Evolutionary conservation across 1,140 invertebrate species (phyloP).

Genomic region (Brachionus manjavacas): DNA sequence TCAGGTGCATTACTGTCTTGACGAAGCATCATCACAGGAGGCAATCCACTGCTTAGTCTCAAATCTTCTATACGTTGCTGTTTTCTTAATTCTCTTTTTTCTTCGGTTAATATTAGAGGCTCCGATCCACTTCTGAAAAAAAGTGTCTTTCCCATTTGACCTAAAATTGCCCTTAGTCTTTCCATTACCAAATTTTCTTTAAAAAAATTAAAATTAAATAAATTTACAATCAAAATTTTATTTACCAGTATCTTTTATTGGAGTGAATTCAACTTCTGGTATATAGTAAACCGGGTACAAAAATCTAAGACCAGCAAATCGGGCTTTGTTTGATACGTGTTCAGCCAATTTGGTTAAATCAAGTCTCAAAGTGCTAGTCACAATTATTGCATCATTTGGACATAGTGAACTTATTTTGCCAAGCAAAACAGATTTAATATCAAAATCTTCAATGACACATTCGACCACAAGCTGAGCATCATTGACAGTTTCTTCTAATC

Average conservation of each 20-base stretch:
- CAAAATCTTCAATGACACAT: conserved; percentile 56
- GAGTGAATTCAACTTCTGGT: conserved; percentile 59
- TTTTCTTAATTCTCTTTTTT: conserved; percentile 57
- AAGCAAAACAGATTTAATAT: conserved; percentile 57
- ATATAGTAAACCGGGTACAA: conserved; percentile 59
- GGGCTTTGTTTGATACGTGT: conserved; percentile 51
- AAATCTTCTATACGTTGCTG: conserved; percentile 50
- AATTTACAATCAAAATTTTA: background rate
- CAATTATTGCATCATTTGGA: conserved; percentile 52
- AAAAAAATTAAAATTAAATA: background rate
- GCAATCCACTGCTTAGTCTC: conserved; percentile 45
- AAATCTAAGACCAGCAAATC: conserved; percentile 57
- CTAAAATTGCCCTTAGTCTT: conserved; percentile 55
- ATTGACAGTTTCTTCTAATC: conserved; percentile 58
- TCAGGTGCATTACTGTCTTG: conserved; percentile 7
- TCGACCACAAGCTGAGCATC: conserved; percentile 60
- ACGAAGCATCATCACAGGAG: background rate
- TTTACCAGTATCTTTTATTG: conserved; percentile 51
- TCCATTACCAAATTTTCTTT: conserved; percentile 34
- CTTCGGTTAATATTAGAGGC: conserved; percentile 57
- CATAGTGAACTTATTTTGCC: conserved; percentile 55
- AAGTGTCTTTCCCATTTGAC: conserved; percentile 59
- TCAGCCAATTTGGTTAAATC: conserved; percentile 53
- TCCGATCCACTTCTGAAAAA: conserved; percentile 59
- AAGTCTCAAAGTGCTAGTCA: conserved; percentile 55